Base-by-base conservation (phyloP, 2,888 invertebrate species). In the Serrognathus titanus region DNA sequence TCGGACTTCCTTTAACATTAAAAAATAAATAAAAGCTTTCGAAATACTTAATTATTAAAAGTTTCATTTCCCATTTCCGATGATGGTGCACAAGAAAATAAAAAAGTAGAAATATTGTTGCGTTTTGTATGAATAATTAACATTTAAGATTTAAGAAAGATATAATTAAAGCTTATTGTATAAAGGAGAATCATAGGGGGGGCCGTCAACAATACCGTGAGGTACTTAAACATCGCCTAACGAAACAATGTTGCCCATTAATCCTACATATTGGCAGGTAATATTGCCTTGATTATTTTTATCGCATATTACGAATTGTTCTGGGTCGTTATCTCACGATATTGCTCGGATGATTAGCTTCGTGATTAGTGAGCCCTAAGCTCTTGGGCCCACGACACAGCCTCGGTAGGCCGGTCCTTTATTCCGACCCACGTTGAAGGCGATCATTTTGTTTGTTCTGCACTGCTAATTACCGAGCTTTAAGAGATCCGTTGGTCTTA, bases 231-330 rank as follows among this genome's bases (percentile, higher is more conserved):
- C 61, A 65, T 63, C 62, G 63, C 64, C 71, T 72, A 73, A 68
- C 72, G 73, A 73, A 71, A 74, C 74, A 72, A 73, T 72, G 71
- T 70, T 51, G 68, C 66, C 69, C 72, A 71, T 77, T 75, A 76
- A 76, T 75, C 75, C 75, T 67, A 63, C 67, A 73, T 75, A 76
- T 76, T 76, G 77, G 74, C 76, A 76, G 76, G 76, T 76, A 75
- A 72, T 73, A 73, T 73, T 68, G 66, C 53, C 60, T 66, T 69
- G 73, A 74, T 73, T 75, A 75, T 76, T 75, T 76, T 76, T 69
- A 68, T 69, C 67, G 67, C 71, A 71, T 73, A 72, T 72, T 71
- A 70, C 71, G 67, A 72, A 74, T 74, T 73, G 71, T 69, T 70
- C 65, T 51, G 37, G 45, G 48, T 51, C 47, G 49, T 58, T 60